A percentile compares a stretch with the other conserved stretches of the same genome.
Evolutionary conservation across 2,888 invertebrate genomes (phyloP).

Genomic region (Tromatobia lineatoria): DNA sequence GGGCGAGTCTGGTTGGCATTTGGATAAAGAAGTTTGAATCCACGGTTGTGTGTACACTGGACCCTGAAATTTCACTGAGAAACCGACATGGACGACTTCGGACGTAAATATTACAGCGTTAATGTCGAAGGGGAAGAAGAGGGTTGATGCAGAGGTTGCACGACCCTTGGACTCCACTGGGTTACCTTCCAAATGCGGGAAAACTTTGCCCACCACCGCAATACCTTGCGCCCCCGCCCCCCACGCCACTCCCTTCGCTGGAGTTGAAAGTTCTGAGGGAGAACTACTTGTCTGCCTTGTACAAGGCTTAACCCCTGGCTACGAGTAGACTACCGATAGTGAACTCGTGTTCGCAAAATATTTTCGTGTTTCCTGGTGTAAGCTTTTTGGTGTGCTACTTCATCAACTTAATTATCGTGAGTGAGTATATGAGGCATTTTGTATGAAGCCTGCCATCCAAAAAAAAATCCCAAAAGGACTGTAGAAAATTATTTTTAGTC

Average conservation of each 20-base stretch:
- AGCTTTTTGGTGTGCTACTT: not conserved
- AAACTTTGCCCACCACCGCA: slow-evolving; percentile 55
- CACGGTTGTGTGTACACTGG: not conserved
- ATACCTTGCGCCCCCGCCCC: slow-evolving; percentile 30
- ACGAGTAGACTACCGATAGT: slow-evolving; percentile 19
- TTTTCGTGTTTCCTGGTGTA: slow-evolving; percentile 1
- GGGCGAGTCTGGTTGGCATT: slow-evolving; percentile 1
- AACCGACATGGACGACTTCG: slow-evolving; percentile 4
- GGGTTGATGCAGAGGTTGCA: not conserved
- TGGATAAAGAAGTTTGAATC: slow-evolving; percentile 11
- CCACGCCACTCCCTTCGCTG: not conserved
- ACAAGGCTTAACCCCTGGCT: slow-evolving; percentile 34
- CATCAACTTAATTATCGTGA: too few species aligned
- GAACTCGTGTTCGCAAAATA: slow-evolving; percentile 12
- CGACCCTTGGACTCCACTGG: slow-evolving; percentile 15
- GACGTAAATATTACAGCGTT: slow-evolving; percentile 49
- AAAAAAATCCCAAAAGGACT: too few species aligned
- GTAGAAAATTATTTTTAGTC: too few species aligned
- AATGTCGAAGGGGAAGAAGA: slow-evolving; percentile 35
- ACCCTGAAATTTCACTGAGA: not conserved
- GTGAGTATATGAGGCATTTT: too few species aligned
- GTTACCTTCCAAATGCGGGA: slow-evolving; percentile 39
- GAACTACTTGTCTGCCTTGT: slow-evolving; percentile 37
- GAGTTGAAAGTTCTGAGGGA: slow-evolving; percentile 33
- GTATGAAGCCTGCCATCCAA: too few species aligned